These are phyloP conservation scores for Collichthys lucidus DNA, from an alignment of 2,113 vertebrate species.

Conservation along the genomic window DNA sequence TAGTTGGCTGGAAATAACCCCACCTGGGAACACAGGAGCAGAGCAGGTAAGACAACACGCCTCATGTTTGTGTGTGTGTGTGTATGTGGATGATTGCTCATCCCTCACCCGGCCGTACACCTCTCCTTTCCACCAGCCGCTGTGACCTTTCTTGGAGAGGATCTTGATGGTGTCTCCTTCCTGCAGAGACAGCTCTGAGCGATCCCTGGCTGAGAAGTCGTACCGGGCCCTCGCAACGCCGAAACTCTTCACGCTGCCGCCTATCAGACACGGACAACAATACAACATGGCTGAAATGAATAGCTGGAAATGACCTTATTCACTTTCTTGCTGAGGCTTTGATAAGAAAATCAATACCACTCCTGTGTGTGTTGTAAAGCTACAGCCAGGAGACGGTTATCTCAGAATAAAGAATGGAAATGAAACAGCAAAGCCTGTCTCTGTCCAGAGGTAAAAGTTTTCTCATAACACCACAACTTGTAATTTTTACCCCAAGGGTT, in stretches of 20 bases:
- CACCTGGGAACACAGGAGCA: constrained; percentile 79
- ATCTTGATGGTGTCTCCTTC: constrained; percentile 94
- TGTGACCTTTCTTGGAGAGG: constrained; percentile 91
- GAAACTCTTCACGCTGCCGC: constrained; percentile 82
- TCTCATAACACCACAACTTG: too few relatives aligned
- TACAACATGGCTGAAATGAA: background rate
- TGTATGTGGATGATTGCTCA: background rate
- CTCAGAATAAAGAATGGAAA: too few relatives aligned
- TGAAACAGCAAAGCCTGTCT: too few relatives aligned
- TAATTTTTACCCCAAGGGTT: too few relatives aligned
- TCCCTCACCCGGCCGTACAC: constrained; percentile 91
- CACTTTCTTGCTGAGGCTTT: background rate
- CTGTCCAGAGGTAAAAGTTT: too few relatives aligned
- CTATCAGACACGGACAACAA: constrained; percentile 66
- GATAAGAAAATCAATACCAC: background rate
- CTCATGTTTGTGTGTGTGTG: too few relatives aligned
- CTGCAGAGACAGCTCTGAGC: constrained; percentile 89
- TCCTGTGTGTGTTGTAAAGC: background rate
- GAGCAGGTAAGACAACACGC: background rate
- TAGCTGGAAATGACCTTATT: background rate
- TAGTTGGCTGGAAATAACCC: constrained; percentile 95
- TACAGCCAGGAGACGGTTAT: too few relatives aligned
- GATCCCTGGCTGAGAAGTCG: constrained; percentile 92
- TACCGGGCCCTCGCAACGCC: constrained; percentile 91
- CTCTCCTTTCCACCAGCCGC: constrained; percentile 95